Base-by-base conservation (phyloP, 2,797 vertebrate genomes). In the Enteromius treurensis region DNA sequence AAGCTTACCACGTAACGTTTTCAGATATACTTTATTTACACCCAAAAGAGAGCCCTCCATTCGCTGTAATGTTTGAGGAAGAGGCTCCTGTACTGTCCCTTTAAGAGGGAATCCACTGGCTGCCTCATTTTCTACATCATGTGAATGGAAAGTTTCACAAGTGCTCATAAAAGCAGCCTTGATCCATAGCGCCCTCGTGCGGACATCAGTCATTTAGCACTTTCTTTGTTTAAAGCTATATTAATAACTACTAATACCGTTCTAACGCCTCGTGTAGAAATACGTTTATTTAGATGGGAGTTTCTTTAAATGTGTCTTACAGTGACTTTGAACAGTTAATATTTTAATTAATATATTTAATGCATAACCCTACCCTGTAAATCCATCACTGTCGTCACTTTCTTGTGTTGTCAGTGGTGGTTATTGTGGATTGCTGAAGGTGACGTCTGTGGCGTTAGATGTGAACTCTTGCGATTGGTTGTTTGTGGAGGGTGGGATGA, bases 341-440 rank as follows among this genome's bases (percentile, higher is more conserved):
- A 40, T 40, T 40, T 7, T 14, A 23, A 40, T 14, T 32, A 51
- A 51, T 17, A n/a, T 45, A n/a, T 47, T 34, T 37, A 32, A 77
- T 42, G 15, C 62, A 32, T 68, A 6, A 53, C 42, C 60, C 21
- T 47, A 29, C 3, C 55, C 37, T 82, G 11, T 42, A 19, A 85
- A 69, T 58, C 32, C 55, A 80, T 80, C 71, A 71, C 70, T 34
- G 71, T 40, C 29, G 23, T 85, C 79, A 49, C 47, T 78, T 76
- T 73, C 8, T 49, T 83, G 45, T 86, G 80, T 67, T 86, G n/a
- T 85, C 53, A 40, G 78, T 71, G 47, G 26, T 77, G 77, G 68
- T 64, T 82, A 78, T 68, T 84, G 80, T 76, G 77, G 73, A 75
- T 71, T 87, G 77, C 62, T 77, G 21, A 71, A 65, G 77, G 34